Base-by-base conservation (phyloP, 2,113 vertebrate genomes). In the Urocynchramus pylzowi region DNA sequence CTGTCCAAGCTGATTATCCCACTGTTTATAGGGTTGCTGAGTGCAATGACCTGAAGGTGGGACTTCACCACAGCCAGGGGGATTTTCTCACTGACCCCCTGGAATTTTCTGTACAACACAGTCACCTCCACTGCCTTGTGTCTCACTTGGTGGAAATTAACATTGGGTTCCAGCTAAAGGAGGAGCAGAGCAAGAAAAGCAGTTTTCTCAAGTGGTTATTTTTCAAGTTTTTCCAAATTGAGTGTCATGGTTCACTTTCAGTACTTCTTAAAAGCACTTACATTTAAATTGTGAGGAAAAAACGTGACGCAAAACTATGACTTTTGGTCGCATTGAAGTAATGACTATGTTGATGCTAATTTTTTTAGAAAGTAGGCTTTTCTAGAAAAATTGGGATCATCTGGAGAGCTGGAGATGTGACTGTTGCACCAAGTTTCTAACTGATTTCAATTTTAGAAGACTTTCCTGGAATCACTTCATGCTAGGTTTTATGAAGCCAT, bases 1-100 rank as follows among this genome's bases (percentile, higher is more conserved):
- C 6, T 56, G 65, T 15, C 45, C 0, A 0, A 20, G 10, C 4
- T 2, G 41, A 16, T 68, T 37, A 49, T 7, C 13, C 37, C 21
- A 10, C 14, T 19, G 30, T 11, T 79, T 27, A 8, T 0, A 21
- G 45, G 64, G 31, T 35, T 73, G 57, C 37, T 67, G 47, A 8
- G 7, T 21, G 57, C 65, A 42, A 5, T 27, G 35, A 74, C 28
- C 47, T 67, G 24, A 37, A 68, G 39, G 27, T 0, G 44, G 10
- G 11, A 39, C 20, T 45, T 37, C 0, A 0, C 33, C 68, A 50
- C 11, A 61, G 26, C 3, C 18, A 57, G 27, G 11, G 28, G 24
- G 13, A 53, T 80, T 50, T 82, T 57, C 73, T 65, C n/a, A 49
- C 14, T 80, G 44, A 50, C 1, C 11, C 5, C 35, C 11, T 6